phyloP scores from a whole-genome alignment of 1,140 invertebrate genomes.

The Bombus waltoni region DNA sequence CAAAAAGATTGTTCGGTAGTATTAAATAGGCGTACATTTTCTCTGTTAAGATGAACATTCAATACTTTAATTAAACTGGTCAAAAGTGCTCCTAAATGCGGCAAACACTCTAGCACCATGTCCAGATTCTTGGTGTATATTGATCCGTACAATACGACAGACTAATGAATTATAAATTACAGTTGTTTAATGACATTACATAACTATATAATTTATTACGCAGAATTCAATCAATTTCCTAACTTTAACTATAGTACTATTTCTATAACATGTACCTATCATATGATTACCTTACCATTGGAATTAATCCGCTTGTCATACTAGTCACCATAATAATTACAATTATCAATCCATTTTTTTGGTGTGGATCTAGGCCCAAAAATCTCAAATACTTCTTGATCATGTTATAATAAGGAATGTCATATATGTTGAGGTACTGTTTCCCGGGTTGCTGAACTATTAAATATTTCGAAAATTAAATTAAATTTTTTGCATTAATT shows the following conservation, averaged over 20 bases:
- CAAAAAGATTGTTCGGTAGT: background rate
- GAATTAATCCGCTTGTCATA: background rate
- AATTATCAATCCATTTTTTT: background rate
- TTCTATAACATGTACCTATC: accelerated
- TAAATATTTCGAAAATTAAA: background rate
- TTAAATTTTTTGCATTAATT: background rate
- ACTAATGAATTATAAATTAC: background rate
- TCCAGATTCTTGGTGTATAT: background rate
- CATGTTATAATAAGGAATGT: background rate
- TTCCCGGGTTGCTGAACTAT: background rate
- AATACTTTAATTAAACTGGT: background rate
- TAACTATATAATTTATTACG: background rate
- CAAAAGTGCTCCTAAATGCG: background rate
- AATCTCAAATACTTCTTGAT: background rate
- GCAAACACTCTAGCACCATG: background rate
- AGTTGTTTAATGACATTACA: background rate
- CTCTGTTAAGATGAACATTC: background rate
- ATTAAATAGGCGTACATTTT: background rate
- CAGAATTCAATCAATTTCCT: background rate
- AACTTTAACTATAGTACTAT: background rate
- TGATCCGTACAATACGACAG: background rate
- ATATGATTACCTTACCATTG: background rate
- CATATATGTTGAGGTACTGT: background rate
- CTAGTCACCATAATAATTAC: background rate
- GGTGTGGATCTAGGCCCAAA: background rate